These are phyloP conservation scores for Boloria selene DNA, from an alignment of 2,888 invertebrate species.

Conservation along the genomic window DNA sequence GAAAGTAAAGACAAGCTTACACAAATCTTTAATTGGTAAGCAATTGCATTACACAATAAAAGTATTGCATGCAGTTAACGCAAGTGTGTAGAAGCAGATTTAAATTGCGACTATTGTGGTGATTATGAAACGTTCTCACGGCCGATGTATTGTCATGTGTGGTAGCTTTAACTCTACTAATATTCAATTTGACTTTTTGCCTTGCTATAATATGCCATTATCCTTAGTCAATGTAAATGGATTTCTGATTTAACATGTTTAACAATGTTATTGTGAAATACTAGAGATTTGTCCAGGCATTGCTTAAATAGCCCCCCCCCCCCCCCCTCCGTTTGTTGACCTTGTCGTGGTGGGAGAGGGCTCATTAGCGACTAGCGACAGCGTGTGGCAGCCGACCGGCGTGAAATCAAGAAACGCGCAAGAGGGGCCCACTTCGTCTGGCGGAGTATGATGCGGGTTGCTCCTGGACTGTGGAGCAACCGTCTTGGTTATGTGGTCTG, in stretches of 20 bases:
- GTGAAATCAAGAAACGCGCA: too few relatives aligned
- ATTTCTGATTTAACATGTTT: not conserved
- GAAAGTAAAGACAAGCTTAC: constrained; percentile 2
- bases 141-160: constrained; percentile 58
- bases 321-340: too few relatives aligned
- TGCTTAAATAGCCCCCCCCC: too few relatives aligned
- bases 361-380: too few relatives aligned
- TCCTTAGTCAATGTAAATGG: constrained; percentile 9
- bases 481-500: too few relatives aligned
- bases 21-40: constrained; percentile 45
- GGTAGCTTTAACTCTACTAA: constrained; percentile 48
- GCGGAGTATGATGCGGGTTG: too few relatives aligned
- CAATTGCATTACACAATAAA: constrained; percentile 51
- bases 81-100: constrained; percentile 63
- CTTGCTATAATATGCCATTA: constrained; percentile 29
- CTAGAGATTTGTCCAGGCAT: not conserved
- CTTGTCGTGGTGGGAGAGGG: too few relatives aligned
- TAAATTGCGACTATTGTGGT: constrained; percentile 67
- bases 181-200: constrained; percentile 34
- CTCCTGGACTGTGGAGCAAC: too few relatives aligned
- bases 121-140: constrained; percentile 74
- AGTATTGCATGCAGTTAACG: constrained; percentile 56
- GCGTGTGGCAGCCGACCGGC: too few relatives aligned
- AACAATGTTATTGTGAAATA: not conserved
- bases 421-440: too few relatives aligned